A percentile compares a stretch with the other conserved stretches of the same genome.
phyloP scores from a whole-genome alignment of 2,888 invertebrate species.

The Maniola hyperantus region DNA sequence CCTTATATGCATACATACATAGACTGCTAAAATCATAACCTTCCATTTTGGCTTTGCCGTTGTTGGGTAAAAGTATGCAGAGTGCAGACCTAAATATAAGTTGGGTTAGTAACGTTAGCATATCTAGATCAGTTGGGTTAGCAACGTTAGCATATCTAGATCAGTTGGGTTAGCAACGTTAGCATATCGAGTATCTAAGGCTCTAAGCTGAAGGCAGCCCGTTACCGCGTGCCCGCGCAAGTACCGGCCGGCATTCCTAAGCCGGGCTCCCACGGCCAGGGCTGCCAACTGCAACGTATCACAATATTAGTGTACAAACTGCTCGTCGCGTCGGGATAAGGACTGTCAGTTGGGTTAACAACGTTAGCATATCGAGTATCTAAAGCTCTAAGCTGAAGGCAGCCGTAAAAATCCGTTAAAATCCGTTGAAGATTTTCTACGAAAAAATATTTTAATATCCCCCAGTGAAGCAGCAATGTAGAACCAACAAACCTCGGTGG shows the following conservation, averaged over 20 bases:
- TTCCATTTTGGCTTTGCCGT: too few relatives aligned
- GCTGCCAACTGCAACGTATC: not conserved
- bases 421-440: too few relatives aligned
- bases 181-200: constrained; percentile 26
- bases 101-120: constrained; percentile 32
- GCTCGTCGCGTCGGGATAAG: too few relatives aligned
- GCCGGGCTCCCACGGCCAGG: constrained; percentile 51
- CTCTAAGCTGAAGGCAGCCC: constrained; percentile 40
- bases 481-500: too few relatives aligned
- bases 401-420: too few relatives aligned
- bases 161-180: constrained; percentile 30
- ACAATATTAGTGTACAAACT: too few relatives aligned
- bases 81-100: constrained; percentile 33
- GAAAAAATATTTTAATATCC: too few relatives aligned
- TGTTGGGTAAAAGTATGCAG: constrained; percentile 6
- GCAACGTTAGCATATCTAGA: constrained; percentile 26
- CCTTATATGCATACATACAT: too few relatives aligned
- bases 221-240: constrained; percentile 54
- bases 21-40: too few relatives aligned
- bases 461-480: too few relatives aligned
- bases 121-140: constrained; percentile 24
- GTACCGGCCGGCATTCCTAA: constrained; percentile 60
- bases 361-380: constrained; percentile 23
- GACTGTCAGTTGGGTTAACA: constrained; percentile 23
- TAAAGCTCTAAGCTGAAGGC: constrained; percentile 33